phyloP scores from a whole-genome alignment of 2,113 vertebrate species.

The Bolborhynchus lineola region DNA sequence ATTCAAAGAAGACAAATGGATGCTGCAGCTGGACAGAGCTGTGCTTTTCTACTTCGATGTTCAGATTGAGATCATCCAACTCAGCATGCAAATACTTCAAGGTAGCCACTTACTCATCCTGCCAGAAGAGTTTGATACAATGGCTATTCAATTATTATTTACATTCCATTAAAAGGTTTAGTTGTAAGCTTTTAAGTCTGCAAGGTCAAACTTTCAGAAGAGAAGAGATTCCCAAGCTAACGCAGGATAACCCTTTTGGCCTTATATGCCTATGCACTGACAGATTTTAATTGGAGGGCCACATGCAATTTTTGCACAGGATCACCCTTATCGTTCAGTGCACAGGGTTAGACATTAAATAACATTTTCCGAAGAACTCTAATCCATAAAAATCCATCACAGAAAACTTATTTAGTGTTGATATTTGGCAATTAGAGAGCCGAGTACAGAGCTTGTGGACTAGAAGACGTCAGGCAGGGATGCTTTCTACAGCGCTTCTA shows the following conservation, averaged over 20 bases:
- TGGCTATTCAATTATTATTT: background rate
- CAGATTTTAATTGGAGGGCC: background rate
- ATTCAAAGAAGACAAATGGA: background rate
- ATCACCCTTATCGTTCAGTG: background rate
- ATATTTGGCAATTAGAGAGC: background rate
- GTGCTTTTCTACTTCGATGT: background rate
- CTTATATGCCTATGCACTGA: background rate
- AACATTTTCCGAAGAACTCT: background rate
- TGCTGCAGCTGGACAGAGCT: background rate
- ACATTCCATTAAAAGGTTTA: background rate
- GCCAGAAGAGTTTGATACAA: background rate
- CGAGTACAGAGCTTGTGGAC: background rate
- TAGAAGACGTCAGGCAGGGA: background rate
- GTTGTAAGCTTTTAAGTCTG: background rate
- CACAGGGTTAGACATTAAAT: background rate
- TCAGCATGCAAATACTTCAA: background rate
- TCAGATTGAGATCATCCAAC: background rate
- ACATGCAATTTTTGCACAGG: background rate
- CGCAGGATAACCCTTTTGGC: background rate
- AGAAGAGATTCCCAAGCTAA: background rate
- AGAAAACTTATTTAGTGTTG: background rate
- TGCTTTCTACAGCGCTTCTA: background rate
- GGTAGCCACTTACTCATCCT: background rate
- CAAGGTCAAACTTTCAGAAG: background rate
- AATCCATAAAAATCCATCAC: background rate